Conservation (phyloP, 2,797 vertebrate genomes). For the Caiman crocodilus region DNA sequence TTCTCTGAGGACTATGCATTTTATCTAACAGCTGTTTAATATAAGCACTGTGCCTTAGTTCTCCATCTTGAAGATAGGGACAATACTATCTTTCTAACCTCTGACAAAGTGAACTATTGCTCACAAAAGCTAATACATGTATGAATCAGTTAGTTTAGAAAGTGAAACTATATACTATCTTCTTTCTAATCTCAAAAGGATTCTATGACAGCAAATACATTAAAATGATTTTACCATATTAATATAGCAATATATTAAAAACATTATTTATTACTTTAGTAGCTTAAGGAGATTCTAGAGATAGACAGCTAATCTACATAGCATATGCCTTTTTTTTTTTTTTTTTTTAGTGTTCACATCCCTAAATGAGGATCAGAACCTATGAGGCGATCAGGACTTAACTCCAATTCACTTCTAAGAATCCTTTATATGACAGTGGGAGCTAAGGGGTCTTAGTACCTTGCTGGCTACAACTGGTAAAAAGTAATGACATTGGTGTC, state of each 20-base stretch:
- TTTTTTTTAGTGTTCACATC: neutral
- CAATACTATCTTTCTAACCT: no score
- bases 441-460: neutral
- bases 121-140: no score
- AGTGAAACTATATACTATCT: no score
- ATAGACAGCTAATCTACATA: neutral
- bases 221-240: neutral
- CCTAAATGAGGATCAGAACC: neutral
- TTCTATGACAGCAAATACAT: neutral
- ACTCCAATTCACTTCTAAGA: neutral
- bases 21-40: no score
- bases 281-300: neutral
- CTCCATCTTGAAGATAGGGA: no score
- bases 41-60: neutral
- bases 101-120: no score
- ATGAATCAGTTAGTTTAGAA: no score
- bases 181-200: neutral
- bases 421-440: neutral
- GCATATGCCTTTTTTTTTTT: neutral
- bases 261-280: neutral
- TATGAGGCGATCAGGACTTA: neutral
- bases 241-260: no score
- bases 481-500: neutral
- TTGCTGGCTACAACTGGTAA: neutral
- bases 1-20: no score